These are phyloP conservation scores for Zootermopsis nevadensis DNA, from an alignment of 2,888 invertebrate species.

Conservation along the genomic window DNA sequence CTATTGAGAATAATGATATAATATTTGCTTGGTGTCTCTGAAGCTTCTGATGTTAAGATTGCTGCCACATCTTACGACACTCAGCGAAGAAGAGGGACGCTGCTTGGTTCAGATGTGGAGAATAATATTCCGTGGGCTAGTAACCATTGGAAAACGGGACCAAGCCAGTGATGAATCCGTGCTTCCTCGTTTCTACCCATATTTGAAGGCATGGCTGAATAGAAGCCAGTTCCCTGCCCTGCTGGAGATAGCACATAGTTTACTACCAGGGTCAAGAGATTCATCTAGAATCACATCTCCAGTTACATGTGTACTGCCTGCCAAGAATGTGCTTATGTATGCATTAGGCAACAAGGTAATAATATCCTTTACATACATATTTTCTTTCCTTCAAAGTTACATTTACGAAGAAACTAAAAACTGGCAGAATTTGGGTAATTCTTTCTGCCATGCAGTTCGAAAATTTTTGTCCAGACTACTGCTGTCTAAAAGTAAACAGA, in stretches of 20 bases:
- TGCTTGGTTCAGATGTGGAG: background rate
- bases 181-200: slow-evolving; percentile 19
- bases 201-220: background rate
- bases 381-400: background rate
- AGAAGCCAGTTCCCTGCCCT: background rate
- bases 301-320: background rate
- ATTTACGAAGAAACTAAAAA: too few relatives aligned
- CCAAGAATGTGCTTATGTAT: slow-evolving; percentile 15
- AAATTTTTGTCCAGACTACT: too few relatives aligned
- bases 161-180: slow-evolving; percentile 12
- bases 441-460: too few relatives aligned
- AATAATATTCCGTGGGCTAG: slow-evolving; percentile 1
- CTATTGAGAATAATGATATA: background rate
- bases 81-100: background rate
- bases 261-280: background rate
- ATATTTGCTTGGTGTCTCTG: background rate
- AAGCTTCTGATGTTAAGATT: background rate
- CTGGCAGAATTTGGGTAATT: too few relatives aligned
- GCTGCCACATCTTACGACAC: slow-evolving; percentile 7
- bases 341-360: slow-evolving; percentile 19
- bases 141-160: slow-evolving; percentile 14
- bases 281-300: slow-evolving; percentile 12
- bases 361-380: background rate
- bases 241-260: background rate
- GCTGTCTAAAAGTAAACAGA: too few relatives aligned